Base-by-base conservation (phyloP, 2,113 vertebrate species). In the Carlito syrichta region DNA sequence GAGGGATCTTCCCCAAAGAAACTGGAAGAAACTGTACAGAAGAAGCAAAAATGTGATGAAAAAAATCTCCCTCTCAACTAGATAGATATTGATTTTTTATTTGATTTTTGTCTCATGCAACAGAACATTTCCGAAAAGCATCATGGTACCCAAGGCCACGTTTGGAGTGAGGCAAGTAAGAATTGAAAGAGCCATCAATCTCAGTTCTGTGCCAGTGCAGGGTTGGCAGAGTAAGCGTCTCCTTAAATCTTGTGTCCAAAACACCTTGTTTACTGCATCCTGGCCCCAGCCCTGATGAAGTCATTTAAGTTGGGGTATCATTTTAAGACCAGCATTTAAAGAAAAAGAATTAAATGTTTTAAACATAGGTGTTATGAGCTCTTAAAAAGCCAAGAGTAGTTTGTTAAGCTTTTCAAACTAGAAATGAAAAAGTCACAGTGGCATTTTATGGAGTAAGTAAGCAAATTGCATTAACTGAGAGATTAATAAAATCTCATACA, bases 401-500 rank as follows among this genome's bases (percentile, higher is more conserved):
- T 71, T 40, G 27, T 73, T 54, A 86, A 60, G 62, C 50, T 66
- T 73, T 96, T 94, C 50, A 56, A 73, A 25, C 48, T 60, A 62
- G 86, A 73, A 92, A 58, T 69, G 45, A 83, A 90, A 96, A 79
- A 88, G 62, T 69, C 50, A 76, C 77, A 48, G 82, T 58, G 48
- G 10, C n/a, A 6, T 76, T 81, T 88, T 48, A 85, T 58, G 71
- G 77, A 56, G 7, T 5, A 81, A 78, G 45, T 50, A 77, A 63
- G 96, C 56, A 43, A 88, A 69, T 11, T 71, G 63, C 71, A 35
- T 68, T 62, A 32, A 71, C 30, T 3, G 9, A 17, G 50, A 95
- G 62, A 84, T n/a, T 3, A 63, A 63, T 76, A 32, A 58, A 84
- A 27, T 35, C 77, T 62, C 10, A 9, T 8, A 63, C 8, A 11